Evolutionary conservation across 2,888 invertebrate species (phyloP).

Genomic region (Chydorus sphaericus): DNA sequence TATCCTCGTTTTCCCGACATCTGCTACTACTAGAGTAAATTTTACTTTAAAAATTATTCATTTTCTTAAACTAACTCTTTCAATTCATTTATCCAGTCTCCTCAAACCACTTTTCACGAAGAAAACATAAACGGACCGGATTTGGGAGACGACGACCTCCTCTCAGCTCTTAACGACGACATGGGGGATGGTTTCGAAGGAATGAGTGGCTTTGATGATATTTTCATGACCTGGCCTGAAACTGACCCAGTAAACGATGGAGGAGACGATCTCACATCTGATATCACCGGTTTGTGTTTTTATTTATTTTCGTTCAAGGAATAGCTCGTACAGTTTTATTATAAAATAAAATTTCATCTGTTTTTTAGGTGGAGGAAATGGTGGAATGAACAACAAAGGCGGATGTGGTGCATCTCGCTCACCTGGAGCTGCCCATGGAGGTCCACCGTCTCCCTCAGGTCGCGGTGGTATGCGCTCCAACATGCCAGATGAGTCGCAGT

Average conservation of each 20-base stretch:
- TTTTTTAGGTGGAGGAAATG: not conserved
- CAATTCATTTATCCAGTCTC: constrained; percentile 35
- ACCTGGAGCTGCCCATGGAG: constrained; percentile 14
- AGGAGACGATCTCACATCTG: constrained; percentile 4
- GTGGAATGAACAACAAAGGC: constrained; percentile 14
- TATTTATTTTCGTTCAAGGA: not conserved
- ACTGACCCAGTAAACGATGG: constrained; percentile 23
- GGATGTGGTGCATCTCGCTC: constrained; percentile 17
- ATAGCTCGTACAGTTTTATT: too few relatives aligned
- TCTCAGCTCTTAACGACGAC: constrained; percentile 40
- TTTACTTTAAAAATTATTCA: not conserved
- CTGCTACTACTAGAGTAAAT: constrained; percentile 73
- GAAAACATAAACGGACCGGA: constrained; percentile 50
- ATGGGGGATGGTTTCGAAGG: constrained; percentile 49
- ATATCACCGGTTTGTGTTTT: not conserved
- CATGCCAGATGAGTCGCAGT: constrained; percentile 26
- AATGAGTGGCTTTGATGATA: constrained; percentile 58
- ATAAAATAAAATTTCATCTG: too few relatives aligned
- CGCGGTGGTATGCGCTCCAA: constrained; percentile 4
- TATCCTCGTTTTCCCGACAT: constrained; percentile 95
- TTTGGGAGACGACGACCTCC: constrained; percentile 44
- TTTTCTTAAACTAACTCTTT: not conserved
- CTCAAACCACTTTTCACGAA: constrained; percentile 51
- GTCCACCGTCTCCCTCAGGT: constrained; percentile 3
- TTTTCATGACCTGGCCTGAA: constrained; percentile 50